These are phyloP conservation scores for Micromussa lordhowensis DNA, from an alignment of 92 coral and sea anemone genomes.

Conservation along the genomic window DNA sequence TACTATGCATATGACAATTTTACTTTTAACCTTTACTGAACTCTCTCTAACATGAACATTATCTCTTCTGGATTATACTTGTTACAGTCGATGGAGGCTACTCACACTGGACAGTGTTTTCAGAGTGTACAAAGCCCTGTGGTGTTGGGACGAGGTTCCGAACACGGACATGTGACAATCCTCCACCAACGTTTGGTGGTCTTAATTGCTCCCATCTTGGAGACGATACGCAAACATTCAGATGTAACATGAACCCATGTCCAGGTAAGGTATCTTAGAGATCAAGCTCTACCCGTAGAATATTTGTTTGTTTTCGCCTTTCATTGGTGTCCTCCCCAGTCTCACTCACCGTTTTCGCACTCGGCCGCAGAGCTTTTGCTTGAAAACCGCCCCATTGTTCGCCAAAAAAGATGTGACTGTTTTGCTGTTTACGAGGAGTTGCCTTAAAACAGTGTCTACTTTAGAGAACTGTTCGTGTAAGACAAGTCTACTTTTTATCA, in stretches of 20 bases:
- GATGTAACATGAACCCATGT: conserved; percentile 84
- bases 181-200: conserved; percentile 86
- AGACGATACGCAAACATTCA: conserved; percentile 71
- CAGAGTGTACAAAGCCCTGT: conserved; percentile 82
- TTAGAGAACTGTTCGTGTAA: too few species aligned
- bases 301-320: too few species aligned
- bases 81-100: conserved; percentile 80
- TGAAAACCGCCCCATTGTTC: too few species aligned
- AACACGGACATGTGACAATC: conserved; percentile 83
- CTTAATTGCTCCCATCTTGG: conserved; percentile 77
- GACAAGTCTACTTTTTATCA: too few species aligned
- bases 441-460: too few species aligned
- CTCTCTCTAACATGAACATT: background rate
- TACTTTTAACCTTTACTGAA: background rate
- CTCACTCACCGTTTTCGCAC: too few species aligned
- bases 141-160: conserved; percentile 92
- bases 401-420: too few species aligned
- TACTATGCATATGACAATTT: too few species aligned
- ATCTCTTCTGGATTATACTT: background rate
- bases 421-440: too few species aligned
- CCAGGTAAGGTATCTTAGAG: conserved; percentile 68
- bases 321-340: too few species aligned
- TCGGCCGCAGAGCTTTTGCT: too few species aligned
- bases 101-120: conserved; percentile 84
- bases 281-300: too few species aligned